These are phyloP conservation scores for Drosophila biarmipes DNA, from an alignment of 1,140 invertebrate genomes.

Conservation along the genomic window DNA sequence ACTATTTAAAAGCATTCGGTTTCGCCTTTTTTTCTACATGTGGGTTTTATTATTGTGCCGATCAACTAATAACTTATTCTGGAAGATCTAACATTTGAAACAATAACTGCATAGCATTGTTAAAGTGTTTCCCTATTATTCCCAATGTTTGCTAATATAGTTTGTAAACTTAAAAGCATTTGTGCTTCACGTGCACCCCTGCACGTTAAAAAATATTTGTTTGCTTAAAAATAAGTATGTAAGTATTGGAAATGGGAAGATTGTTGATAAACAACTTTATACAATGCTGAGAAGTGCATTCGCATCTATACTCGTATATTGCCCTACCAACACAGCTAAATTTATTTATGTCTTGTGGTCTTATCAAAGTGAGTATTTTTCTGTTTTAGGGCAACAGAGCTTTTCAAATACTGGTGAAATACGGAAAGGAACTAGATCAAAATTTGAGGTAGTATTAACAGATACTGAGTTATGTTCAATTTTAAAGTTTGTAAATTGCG, in stretches of 20 bases:
- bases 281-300: background rate
- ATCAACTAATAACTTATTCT: background rate
- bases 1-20: background rate
- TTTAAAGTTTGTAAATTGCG: too few relatives aligned
- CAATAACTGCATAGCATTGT: too few relatives aligned
- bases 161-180: background rate
- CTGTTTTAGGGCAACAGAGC: background rate
- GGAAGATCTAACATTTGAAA: background rate
- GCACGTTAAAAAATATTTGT: background rate
- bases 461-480: too few relatives aligned
- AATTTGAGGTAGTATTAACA: too few relatives aligned
- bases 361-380: conserved; percentile 27
- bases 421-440: background rate
- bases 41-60: background rate
- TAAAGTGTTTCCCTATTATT: background rate
- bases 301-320: too few relatives aligned
- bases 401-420: conserved; percentile 10
- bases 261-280: background rate
- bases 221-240: background rate
- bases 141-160: background rate
- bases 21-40: too few relatives aligned
- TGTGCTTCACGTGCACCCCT: background rate
- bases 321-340: background rate
- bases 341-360: conserved; percentile 15
- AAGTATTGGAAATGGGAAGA: background rate